phyloP scores from a whole-genome alignment of 2,797 vertebrate genomes.

The Myotis planiceps region DNA sequence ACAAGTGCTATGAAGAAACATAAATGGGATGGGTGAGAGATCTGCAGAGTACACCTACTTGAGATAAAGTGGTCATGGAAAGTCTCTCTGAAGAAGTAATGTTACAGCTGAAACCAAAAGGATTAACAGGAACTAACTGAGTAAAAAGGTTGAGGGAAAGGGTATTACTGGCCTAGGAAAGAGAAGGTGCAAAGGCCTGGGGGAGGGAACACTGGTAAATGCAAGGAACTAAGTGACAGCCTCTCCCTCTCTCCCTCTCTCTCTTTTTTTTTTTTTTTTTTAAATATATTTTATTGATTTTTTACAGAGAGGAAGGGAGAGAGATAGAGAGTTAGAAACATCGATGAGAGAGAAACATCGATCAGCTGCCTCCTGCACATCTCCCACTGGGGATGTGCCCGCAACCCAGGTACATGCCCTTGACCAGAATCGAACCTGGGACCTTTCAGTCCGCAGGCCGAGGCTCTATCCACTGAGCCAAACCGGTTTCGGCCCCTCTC shows the following conservation, averaged over 20 bases:
- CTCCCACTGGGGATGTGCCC: no score
- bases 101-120: neutral
- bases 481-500: no score
- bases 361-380: no score
- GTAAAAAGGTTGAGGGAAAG: neutral
- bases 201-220: neutral
- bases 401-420: no score
- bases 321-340: no score
- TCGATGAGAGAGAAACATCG: no score
- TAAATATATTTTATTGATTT: no score
- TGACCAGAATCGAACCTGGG: no score
- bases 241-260: neutral
- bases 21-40: neutral
- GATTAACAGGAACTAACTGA: neutral
- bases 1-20: neutral
- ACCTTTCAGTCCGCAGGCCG: no score
- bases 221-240: neutral
- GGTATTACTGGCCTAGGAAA: neutral
- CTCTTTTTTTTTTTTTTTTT: no score
- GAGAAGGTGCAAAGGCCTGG: neutral
- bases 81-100: neutral
- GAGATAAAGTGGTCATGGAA: neutral
- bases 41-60: neutral
- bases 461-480: no score
- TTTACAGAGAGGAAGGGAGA: no score